phyloP scores from a whole-genome alignment of 2,113 vertebrate species.

The Sigmodon hispidus region DNA sequence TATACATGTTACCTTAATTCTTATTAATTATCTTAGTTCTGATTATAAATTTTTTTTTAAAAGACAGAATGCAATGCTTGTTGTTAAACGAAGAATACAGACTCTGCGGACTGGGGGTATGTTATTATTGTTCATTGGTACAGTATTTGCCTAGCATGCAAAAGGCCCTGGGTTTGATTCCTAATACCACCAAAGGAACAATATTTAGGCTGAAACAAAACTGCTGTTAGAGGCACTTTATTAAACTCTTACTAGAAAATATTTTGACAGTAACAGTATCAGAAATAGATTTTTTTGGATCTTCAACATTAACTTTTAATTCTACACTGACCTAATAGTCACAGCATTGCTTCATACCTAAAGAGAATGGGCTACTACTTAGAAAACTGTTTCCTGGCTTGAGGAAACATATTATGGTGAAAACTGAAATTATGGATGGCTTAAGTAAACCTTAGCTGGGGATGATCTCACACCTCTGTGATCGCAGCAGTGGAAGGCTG shows the following conservation, averaged over 20 bases:
- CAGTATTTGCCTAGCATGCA: background rate
- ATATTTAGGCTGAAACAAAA: conserved; percentile 37
- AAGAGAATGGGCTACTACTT: background rate
- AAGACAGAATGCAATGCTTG: background rate
- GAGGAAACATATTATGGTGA: background rate
- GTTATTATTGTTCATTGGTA: background rate
- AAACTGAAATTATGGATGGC: background rate
- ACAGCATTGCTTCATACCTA: background rate
- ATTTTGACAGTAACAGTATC: conserved; percentile 5
- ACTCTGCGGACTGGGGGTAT: background rate
- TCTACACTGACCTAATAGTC: background rate
- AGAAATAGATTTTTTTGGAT: background rate
- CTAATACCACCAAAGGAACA: background rate
- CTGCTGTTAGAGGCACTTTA: background rate
- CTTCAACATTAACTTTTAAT: conserved; percentile 23
- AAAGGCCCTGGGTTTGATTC: background rate
- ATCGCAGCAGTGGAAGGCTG: background rate
- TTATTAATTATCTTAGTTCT: conserved; percentile 18
- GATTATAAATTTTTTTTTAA: background rate
- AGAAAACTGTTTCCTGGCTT: background rate
- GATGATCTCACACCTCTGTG: background rate
- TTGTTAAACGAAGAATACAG: conserved; percentile 12
- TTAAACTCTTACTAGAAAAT: conserved; percentile 24
- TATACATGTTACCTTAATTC: conserved; percentile 4
- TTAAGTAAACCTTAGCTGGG: background rate